Percentiles rank a stretch among this genome's conserved stretches.
phyloP scores from a whole-genome alignment of 2,113 vertebrate species.

The Gadus chalcogrammus region DNA sequence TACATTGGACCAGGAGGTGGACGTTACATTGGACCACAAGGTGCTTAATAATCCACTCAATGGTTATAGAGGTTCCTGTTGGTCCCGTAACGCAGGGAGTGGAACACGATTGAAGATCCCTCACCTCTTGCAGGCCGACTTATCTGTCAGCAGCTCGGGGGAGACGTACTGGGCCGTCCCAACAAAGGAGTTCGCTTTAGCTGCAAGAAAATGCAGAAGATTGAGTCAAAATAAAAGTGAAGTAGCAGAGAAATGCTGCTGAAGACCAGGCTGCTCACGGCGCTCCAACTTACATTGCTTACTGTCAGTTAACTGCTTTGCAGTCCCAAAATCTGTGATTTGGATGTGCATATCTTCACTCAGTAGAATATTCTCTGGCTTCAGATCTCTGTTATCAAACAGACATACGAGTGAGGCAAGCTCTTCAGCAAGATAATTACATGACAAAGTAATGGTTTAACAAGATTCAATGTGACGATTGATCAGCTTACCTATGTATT shows the following conservation, averaged over 20 bases:
- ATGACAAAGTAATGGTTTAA: background rate
- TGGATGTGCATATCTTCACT: constrained; percentile 99
- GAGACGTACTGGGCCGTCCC: constrained; percentile 98
- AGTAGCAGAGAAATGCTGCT: too few relatives aligned
- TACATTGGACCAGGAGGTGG: background rate
- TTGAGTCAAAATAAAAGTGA: background rate
- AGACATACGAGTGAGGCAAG: background rate
- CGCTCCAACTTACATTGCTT: constrained; percentile 80
- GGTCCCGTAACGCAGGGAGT: background rate
- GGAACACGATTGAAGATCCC: background rate
- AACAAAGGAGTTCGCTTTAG: constrained; percentile 97
- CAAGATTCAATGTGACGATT: background rate
- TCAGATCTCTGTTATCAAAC: constrained; percentile 86
- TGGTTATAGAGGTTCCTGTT: background rate
- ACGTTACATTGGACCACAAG: background rate
- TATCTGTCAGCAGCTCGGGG: constrained; percentile 96
- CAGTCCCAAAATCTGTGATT: constrained; percentile 98
- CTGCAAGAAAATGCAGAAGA: constrained; percentile 62
- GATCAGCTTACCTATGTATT: constrained; percentile 88
- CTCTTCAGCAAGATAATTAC: background rate
- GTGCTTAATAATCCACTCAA: background rate
- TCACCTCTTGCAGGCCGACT: constrained; percentile 98
- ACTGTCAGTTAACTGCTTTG: constrained; percentile 93
- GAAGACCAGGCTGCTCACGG: background rate
- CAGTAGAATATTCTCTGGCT: constrained; percentile 97